Conservation (phyloP, 2,888 invertebrate genomes). For the Dioctria linearis region DNA sequence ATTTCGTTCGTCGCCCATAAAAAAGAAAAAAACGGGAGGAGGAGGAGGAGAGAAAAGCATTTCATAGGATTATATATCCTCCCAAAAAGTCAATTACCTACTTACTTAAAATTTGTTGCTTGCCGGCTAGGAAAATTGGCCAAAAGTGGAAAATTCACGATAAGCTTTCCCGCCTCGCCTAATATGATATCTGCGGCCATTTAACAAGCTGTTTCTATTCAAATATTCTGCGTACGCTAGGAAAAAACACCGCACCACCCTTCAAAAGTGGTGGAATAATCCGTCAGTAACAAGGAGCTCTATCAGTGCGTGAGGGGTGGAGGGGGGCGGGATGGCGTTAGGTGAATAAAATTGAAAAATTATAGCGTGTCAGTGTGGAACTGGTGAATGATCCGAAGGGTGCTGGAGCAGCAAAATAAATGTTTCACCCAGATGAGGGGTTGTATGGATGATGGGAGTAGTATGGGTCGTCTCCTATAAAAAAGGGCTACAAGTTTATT, state of each 20-base stretch:
- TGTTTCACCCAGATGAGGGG: background rate
- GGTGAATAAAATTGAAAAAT: conserved; percentile 40
- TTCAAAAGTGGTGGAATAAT: conserved; percentile 20
- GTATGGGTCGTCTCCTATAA: no score
- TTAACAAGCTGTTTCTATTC: background rate
- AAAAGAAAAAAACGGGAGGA: background rate
- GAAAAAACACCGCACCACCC: conserved; percentile 15
- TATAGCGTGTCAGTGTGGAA: conserved; percentile 28
- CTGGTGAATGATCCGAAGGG: conserved; percentile 43
- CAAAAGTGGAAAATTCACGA: conserved; percentile 50
- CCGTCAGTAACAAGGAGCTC: conserved; percentile 32
- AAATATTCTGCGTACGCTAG: conserved; percentile 8
- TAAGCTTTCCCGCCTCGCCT: conserved; percentile 7
- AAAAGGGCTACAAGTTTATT: no score
- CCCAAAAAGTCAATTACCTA: conserved; percentile 38
- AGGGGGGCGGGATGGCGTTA: background rate
- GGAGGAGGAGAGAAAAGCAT: no score
- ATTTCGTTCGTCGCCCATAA: no score
- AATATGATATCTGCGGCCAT: conserved; percentile 17
- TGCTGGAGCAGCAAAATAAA: conserved; percentile 41
- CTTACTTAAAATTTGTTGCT: background rate
- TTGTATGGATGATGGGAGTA: no score
- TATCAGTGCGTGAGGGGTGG: background rate
- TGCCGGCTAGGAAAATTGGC: conserved; percentile 27
- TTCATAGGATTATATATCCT: background rate